Evolutionary conservation across 2,888 invertebrate genomes (phyloP), one percentile per base, ranked within the genome.

Genomic region (Danaus chrysippus): DNA sequence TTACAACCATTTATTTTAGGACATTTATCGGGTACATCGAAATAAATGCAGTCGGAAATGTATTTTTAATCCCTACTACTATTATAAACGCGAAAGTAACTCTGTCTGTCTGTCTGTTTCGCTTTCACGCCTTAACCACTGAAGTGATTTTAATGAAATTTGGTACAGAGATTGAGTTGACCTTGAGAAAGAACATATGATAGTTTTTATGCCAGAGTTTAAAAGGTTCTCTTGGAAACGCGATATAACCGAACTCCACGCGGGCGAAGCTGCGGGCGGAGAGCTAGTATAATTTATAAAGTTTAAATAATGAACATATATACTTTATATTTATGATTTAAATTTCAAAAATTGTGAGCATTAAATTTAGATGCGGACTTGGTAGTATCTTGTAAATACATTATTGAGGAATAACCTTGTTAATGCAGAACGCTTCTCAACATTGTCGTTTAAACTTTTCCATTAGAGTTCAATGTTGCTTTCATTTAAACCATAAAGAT

Each of bases 1-100:
- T 77, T 76, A 70, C 70, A 74, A 70, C 76, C 78, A 78, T 80
- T 81, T 76, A 81, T 74, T 80, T 78, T 74, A 73, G 75, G 74
- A 73, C 73, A 73, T 73, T 70, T 66, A 68, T 68, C 72, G 70
- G 68, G 61, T 64, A 67, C 71, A 61, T 70, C 70, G 34, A 15
- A 46, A 46, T 15, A 46, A 8, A 3, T 46, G n/a, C 6, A 3
- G 13, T 10, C 6, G 6, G 15, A 15, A 13, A 46, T 12, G 3
- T n/a, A 12, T 15, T 46, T 15, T 3, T 15, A 49, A 49, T 46
- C 46, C 46, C 8, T 13, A 5, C n/a, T n/a, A n/a, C n/a, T n/a
- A n/a, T n/a, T n/a, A n/a, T n/a, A n/a, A n/a, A n/a, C n/a, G n/a
- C n/a, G n/a, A n/a, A n/a, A n/a, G n/a, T n/a, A n/a, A n/a, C n/a